These are phyloP conservation scores for Papilio glaucus DNA, from an alignment of 1,140 invertebrate genomes.

Conservation along the genomic window DNA sequence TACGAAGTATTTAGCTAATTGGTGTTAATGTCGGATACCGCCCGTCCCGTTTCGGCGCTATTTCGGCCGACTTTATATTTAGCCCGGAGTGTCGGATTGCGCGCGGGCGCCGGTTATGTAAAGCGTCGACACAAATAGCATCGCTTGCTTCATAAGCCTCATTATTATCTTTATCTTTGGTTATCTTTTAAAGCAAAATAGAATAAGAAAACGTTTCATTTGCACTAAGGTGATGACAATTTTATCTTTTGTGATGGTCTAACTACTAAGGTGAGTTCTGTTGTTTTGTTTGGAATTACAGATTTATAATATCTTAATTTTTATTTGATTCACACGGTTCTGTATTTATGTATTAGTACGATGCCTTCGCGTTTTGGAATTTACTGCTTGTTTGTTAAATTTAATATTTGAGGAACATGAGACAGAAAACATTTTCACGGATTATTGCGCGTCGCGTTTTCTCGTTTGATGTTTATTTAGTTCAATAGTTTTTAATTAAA, in stretches of 20 bases:
- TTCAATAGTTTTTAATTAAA: too few relatives aligned
- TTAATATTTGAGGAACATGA: neutral
- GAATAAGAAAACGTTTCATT: neutral
- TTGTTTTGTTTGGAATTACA: neutral
- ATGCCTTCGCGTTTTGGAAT: neutral
- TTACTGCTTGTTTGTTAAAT: neutral
- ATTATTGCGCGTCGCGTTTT: neutral
- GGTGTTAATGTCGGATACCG: constrained; percentile 46
- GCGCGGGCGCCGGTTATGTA: constrained; percentile 53
- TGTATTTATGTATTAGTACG: too few relatives aligned
- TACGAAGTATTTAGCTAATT: too few relatives aligned
- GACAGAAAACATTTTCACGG: neutral
- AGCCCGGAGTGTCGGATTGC: constrained; percentile 49
- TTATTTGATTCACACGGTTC: too few relatives aligned
- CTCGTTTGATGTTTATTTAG: neutral
- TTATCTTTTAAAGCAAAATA: neutral
- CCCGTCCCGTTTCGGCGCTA: constrained; percentile 55
- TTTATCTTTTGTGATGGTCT: neutral
- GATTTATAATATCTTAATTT: too few relatives aligned
- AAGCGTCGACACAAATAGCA: constrained; percentile 55
- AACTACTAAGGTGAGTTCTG: neutral
- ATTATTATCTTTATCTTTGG: neutral
- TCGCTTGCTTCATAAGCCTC: constrained; percentile 35
- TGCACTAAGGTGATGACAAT: neutral
- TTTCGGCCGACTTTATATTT: constrained; percentile 63